Conservation (phyloP, 2,797 vertebrate genomes). For the Vireo griseus region DNA sequence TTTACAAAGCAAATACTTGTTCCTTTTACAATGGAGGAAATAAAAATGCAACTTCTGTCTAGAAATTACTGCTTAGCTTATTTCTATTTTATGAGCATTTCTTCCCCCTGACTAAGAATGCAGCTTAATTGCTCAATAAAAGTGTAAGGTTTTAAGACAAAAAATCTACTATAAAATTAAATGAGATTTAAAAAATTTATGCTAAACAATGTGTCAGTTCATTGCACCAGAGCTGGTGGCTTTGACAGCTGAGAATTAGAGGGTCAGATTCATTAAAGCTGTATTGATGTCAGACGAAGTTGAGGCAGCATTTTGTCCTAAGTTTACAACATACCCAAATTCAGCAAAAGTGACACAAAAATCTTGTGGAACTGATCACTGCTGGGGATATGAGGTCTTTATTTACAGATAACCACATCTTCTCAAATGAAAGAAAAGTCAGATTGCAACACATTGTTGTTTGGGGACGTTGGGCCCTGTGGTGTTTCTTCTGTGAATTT, state of each 20-base stretch:
- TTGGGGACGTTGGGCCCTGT: background rate
- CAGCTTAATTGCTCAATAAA: slow-evolving; percentile 74
- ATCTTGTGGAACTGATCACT: background rate
- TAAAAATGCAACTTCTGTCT: slow-evolving; percentile 48
- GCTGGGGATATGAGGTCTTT: background rate
- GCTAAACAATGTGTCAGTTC: slow-evolving; percentile 62
- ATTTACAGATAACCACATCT: background rate
- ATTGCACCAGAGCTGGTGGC: background rate
- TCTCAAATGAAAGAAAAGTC: background rate
- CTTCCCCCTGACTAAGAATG: slow-evolving; percentile 20
- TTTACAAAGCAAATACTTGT: slow-evolving; percentile 58
- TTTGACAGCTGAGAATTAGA: slow-evolving; percentile 50
- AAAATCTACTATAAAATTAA: slow-evolving; percentile 72
- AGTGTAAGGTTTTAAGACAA: slow-evolving; percentile 42
- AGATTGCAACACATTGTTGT: background rate
- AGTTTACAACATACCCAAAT: background rate
- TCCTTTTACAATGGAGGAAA: slow-evolving; percentile 29
- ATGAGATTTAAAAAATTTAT: slow-evolving; percentile 71
- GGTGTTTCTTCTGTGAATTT: background rate
- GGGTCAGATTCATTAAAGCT: slow-evolving; percentile 54
- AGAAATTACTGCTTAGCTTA: slow-evolving; percentile 58
- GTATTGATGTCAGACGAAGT: background rate
- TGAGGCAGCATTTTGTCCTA: background rate
- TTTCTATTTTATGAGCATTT: slow-evolving; percentile 38
- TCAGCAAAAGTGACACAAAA: background rate